Base-by-base conservation (phyloP, 2,797 vertebrate species). In the Parambassis ranga region DNA sequence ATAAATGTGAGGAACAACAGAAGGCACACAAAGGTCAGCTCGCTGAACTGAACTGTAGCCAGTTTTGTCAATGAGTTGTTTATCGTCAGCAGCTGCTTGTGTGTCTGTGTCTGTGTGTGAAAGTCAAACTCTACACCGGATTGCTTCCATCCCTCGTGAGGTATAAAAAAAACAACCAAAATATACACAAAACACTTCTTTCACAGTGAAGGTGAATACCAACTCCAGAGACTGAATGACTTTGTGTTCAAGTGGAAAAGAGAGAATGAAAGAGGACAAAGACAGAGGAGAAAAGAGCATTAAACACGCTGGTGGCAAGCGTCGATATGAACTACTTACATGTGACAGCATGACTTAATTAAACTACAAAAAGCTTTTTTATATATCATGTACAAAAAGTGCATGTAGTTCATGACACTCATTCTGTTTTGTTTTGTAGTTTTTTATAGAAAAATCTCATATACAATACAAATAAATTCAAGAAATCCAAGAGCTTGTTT, bases 151-250 rank as follows among this genome's bases (percentile, higher is more conserved):
- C 48, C 69, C 50, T 78, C 37, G 38, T 3, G 38, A 60, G 38
- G 9, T 18, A 22, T 27, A 27, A 57, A 58, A 57, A 58, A 61
- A 78, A 64, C 43, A 75, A 35, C 13, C 10, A 36, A 30, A 51
- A 75, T 74, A 66, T n/a, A 65, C 26, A 65, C 51, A 70, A 27
- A 65, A 52, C 35, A 4, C 49, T 65, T 52, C 41, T 64, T 60
- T 75, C 41, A 65, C 49, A 78, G 50, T 59, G 67, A 85, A 82
- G 74, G 77, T 80, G 72, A 83, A 66, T 10, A 47, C 24, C 52
- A 71, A 81, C 75, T 77, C 61, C 0, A 14, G 75, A 83, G 77
- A 76, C 43, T 31, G 51, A 38, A 81, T 46, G 70, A 77, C 69
- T 79, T 82, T 85, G 81, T 55, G 56, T 28, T 49, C 31, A 41